phyloP scores from a whole-genome alignment of 53 echinoderm and acorn worm genomes.

The Holothuria leucospilota region DNA sequence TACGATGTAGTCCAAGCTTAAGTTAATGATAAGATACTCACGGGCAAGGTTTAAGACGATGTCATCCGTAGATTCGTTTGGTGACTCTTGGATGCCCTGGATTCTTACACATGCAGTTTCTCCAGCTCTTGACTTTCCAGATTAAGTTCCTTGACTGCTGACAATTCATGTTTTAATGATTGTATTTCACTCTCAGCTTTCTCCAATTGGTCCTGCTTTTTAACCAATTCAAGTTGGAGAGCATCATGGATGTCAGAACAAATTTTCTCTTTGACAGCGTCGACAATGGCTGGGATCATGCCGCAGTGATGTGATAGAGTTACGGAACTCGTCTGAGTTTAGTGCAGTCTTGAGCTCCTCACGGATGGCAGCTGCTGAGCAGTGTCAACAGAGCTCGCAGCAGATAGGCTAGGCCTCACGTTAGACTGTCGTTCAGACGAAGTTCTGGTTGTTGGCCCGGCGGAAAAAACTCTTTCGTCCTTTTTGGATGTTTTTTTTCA shows the following conservation, averaged over 20 bases:
- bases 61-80: neutral
- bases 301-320: neutral
- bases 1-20: neutral
- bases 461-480: no score
- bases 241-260: neutral
- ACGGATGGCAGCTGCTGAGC: neutral
- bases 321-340: neutral
- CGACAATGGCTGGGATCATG: neutral
- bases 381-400: neutral
- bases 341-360: constrained; percentile 10
- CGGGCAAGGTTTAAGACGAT: neutral
- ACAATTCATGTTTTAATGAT: neutral
- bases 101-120: constrained; percentile 6
- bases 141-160: neutral
- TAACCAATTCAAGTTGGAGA: neutral
- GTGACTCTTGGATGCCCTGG: constrained; percentile 7
- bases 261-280: neutral
- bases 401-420: neutral
- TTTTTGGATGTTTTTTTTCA: no score
- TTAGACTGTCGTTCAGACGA: neutral
- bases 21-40: neutral
- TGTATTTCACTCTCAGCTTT: neutral
- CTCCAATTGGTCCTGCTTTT: neutral
- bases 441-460: neutral
- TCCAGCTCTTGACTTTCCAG: neutral